Evolutionary conservation across 2,113 vertebrate species (phyloP).

Genomic region (Spheniscus mendiculus): DNA sequence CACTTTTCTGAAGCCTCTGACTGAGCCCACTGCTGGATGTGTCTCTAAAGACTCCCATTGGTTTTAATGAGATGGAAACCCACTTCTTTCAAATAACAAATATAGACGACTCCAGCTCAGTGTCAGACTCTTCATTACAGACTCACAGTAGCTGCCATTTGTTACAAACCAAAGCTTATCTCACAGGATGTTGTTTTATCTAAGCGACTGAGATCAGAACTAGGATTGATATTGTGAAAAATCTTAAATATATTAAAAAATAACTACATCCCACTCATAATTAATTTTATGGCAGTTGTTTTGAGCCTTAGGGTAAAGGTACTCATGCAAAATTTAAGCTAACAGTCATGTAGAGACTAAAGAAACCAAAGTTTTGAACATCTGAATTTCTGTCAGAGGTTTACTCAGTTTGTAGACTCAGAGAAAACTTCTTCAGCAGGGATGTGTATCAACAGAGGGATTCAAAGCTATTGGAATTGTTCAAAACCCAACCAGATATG

Average conservation of each 20-base stretch:
- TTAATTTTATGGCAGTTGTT: neutral
- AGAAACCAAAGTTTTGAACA: fast-evolving
- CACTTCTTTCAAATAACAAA: neutral
- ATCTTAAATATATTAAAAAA: neutral
- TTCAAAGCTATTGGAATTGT: neutral
- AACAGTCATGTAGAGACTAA: neutral
- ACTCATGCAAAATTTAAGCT: neutral
- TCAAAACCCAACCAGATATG: neutral
- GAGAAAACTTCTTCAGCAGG: neutral
- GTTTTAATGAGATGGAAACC: neutral
- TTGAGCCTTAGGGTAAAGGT: neutral
- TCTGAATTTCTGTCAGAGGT: neutral
- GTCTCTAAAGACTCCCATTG: neutral
- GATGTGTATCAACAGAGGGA: neutral
- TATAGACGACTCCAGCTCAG: neutral
- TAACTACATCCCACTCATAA: neutral
- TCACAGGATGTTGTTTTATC: neutral
- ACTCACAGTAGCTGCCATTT: neutral
- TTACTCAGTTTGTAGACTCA: neutral
- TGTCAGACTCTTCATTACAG: neutral
- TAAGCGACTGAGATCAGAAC: neutral
- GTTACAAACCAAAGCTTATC: neutral
- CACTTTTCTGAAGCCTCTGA: neutral
- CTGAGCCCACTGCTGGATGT: neutral
- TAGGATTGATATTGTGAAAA: neutral